Percentiles rank a stretch among this genome's conserved stretches.
phyloP scores from a whole-genome alignment of 2,113 vertebrate species.

The Phycodurus eques region DNA sequence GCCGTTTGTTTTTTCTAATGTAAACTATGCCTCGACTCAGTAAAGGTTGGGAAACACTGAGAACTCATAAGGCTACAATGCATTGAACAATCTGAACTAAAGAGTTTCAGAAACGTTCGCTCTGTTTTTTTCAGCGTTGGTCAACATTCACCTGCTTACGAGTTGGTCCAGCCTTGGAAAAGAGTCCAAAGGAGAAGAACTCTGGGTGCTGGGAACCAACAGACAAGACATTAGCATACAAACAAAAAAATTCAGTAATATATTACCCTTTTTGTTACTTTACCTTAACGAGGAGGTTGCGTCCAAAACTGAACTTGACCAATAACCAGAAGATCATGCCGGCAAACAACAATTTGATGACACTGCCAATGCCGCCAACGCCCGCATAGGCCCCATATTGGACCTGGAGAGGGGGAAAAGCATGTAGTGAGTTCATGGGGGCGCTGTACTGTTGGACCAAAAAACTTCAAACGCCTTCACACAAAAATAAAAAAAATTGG shows the following conservation, averaged over 20 bases:
- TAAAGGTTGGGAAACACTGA: no score
- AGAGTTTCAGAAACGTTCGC: neutral
- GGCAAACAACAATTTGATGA: constrained; percentile 85
- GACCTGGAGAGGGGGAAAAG: constrained; percentile 70
- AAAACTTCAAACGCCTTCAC: neutral
- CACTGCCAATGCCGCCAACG: constrained; percentile 79
- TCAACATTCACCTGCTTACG: constrained; percentile 84
- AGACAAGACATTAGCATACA: constrained; percentile 11
- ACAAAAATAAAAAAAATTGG: neutral
- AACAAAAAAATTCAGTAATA: neutral
- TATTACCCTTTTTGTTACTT: constrained; percentile 17
- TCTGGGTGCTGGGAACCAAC: constrained; percentile 78
- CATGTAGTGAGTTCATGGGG: neutral
- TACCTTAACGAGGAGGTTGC: constrained; percentile 89
- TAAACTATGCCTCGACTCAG: no score
- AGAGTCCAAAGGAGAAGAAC: constrained; percentile 88
- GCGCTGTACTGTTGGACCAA: neutral
- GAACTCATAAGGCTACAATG: neutral
- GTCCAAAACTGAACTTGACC: constrained; percentile 86
- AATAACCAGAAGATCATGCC: constrained; percentile 88
- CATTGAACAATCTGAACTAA: neutral
- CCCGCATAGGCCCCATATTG: constrained; percentile 85
- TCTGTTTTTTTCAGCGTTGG: neutral
- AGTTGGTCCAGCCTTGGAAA: constrained; percentile 87
- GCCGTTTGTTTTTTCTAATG: no score